Conservation (phyloP, 1,140 invertebrate genomes). For the Drosophila guanche region DNA sequence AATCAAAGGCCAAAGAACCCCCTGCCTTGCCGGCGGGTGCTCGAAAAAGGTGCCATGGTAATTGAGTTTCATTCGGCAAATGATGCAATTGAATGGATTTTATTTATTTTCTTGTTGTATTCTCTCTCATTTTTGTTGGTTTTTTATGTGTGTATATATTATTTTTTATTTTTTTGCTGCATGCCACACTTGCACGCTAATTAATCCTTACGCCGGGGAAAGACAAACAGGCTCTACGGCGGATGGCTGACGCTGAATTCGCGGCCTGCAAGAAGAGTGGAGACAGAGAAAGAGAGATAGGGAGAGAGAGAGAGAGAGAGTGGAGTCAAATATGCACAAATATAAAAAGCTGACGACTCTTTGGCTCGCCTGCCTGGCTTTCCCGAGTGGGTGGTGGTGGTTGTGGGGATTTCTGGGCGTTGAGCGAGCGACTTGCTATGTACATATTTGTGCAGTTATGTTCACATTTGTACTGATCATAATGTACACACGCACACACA, state of each 20-base stretch:
- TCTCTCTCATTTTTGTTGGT: slow-evolving; percentile 4
- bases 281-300: slow-evolving; percentile 1
- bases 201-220: slow-evolving; percentile 79
- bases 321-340: slow-evolving; percentile 61
- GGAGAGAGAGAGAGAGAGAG: slow-evolving; percentile 7
- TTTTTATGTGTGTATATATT: slow-evolving; percentile 17
- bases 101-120: slow-evolving; percentile 42
- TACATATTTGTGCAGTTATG: slow-evolving; percentile 83
- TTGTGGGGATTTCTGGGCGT: slow-evolving; percentile 16
- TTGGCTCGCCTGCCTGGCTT: slow-evolving; percentile 54
- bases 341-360: slow-evolving; percentile 64
- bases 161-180: slow-evolving; percentile 38
- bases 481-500: slow-evolving; percentile 71
- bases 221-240: slow-evolving; percentile 54
- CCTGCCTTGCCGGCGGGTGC: not conserved
- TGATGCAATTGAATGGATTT: slow-evolving; percentile 78
- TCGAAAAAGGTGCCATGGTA: slow-evolving; percentile 43
- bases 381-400: slow-evolving; percentile 28
- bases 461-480: slow-evolving; percentile 83
- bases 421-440: slow-evolving; percentile 75
- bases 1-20: slow-evolving; percentile 52
- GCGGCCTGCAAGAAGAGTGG: slow-evolving; percentile 14
- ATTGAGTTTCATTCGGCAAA: slow-evolving; percentile 68
- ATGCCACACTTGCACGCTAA: slow-evolving; percentile 76
- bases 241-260: slow-evolving; percentile 13